A percentile compares a stretch with the other conserved stretches of the same genome.
Conservation (phyloP, 2,888 invertebrate species). For the Eupithecia subfuscata region DNA sequence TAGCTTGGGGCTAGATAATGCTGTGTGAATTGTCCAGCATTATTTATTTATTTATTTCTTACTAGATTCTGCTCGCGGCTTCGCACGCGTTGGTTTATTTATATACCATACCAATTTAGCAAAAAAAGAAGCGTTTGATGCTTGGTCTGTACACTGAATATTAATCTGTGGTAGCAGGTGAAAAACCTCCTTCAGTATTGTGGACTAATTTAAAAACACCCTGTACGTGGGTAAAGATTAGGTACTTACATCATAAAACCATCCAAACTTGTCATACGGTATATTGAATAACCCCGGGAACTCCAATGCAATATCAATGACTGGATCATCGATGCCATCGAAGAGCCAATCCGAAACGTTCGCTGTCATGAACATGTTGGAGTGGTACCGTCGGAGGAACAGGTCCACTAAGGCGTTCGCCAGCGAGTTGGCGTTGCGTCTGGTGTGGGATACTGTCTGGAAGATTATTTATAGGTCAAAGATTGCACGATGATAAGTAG, state of each 20-base stretch:
- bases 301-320: conserved; percentile 84
- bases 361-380: conserved; percentile 84
- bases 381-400: conserved; percentile 81
- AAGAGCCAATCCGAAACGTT: conserved; percentile 89
- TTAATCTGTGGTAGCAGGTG: too few species aligned
- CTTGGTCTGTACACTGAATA: too few species aligned
- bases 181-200: too few species aligned
- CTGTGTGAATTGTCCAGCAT: too few species aligned
- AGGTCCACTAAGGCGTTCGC: conserved; percentile 77
- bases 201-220: too few species aligned
- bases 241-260: conserved; percentile 89
- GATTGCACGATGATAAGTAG: not conserved
- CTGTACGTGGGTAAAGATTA: not conserved
- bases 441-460: conserved; percentile 86
- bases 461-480: conserved; percentile 39
- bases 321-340: conserved; percentile 90
- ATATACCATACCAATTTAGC: too few species aligned
- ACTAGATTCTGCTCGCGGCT: too few species aligned
- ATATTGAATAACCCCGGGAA: conserved; percentile 83
- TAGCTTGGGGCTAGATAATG: too few species aligned
- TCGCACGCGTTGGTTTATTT: too few species aligned
- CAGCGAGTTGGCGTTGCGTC: conserved; percentile 74
- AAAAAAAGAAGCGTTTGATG: too few species aligned
- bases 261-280: conserved; percentile 92
- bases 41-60: too few species aligned